phyloP scores from a whole-genome alignment of 1,140 invertebrate genomes.

The Ceratina australensis region DNA sequence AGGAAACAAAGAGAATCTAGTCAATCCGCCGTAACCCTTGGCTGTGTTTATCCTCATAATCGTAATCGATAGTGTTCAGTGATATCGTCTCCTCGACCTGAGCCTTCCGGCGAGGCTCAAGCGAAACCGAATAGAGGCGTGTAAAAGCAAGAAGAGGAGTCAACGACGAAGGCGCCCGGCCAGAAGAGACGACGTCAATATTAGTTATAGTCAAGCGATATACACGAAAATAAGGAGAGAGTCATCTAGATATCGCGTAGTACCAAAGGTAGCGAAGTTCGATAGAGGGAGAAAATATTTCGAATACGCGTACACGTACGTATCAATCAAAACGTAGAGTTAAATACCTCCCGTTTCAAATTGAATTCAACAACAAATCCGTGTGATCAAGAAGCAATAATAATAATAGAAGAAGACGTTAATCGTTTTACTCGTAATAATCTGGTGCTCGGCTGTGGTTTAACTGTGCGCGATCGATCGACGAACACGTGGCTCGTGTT shows the following conservation, averaged over 20 bases:
- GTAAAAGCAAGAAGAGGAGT: neutral
- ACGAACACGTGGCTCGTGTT: neutral
- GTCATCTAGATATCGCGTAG: slow-evolving; percentile 27
- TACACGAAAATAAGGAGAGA: neutral
- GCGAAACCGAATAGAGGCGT: neutral
- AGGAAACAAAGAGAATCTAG: slow-evolving; percentile 5
- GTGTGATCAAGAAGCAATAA: slow-evolving; percentile 44
- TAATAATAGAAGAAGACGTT: neutral
- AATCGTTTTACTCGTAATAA: neutral
- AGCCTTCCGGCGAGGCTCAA: neutral
- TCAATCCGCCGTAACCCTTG: slow-evolving; percentile 56
- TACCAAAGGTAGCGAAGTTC: slow-evolving; percentile 13
- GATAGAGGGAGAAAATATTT: too few species aligned
- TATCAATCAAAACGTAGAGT: slow-evolving; percentile 2
- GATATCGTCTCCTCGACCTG: slow-evolving; percentile 26
- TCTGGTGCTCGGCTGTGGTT: slow-evolving; percentile 26
- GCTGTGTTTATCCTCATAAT: slow-evolving; percentile 62
- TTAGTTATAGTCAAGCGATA: slow-evolving; percentile 36
- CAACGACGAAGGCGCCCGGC: slow-evolving; percentile 1
- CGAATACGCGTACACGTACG: slow-evolving; percentile 24
- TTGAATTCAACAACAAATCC: slow-evolving; percentile 26
- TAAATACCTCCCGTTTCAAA: neutral
- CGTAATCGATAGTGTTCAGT: slow-evolving; percentile 73
- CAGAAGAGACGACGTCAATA: slow-evolving; percentile 23
- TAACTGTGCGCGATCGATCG: neutral